Evolutionary conservation across 2,113 vertebrate species (phyloP).

Genomic region (Tetraodon nigroviridis): DNA sequence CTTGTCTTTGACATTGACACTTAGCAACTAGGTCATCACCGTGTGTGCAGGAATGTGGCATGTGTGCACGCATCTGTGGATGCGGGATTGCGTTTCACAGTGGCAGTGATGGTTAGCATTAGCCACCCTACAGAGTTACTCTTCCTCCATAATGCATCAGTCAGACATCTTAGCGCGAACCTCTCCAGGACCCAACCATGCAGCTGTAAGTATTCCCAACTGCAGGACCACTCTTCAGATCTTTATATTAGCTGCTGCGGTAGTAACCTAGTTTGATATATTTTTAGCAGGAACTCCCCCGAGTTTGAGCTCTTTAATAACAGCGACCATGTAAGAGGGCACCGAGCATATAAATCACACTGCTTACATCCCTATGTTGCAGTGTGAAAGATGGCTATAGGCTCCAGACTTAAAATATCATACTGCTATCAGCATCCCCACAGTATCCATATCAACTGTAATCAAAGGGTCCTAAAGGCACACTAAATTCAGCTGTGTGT

Average conservation of each 20-base stretch:
- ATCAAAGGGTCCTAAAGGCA: too few species aligned
- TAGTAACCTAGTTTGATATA: slow-evolving; percentile 62
- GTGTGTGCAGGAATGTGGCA: slow-evolving; percentile 6
- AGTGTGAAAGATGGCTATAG: slow-evolving; percentile 42
- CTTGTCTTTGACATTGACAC: slow-evolving; percentile 46
- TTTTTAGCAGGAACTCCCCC: slow-evolving; percentile 59
- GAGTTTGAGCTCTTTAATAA: slow-evolving; percentile 56
- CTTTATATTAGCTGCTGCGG: slow-evolving; percentile 36
- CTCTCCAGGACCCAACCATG: slow-evolving; percentile 8
- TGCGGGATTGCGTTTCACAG: slow-evolving; percentile 54
- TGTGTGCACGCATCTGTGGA: slow-evolving; percentile 5
- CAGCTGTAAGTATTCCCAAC: slow-evolving; percentile 19
- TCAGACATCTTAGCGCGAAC: slow-evolving; percentile 6
- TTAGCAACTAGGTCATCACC: slow-evolving; percentile 34
- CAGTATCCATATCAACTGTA: too few species aligned
- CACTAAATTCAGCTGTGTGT: too few species aligned
- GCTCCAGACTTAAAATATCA: slow-evolving; percentile 42
- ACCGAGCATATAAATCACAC: slow-evolving; percentile 50
- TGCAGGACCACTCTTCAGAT: slow-evolving; percentile 24
- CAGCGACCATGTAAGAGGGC: slow-evolving; percentile 39
- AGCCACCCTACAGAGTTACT: slow-evolving; percentile 50
- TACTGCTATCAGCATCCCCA: background rate
- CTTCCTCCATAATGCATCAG: slow-evolving; percentile 66
- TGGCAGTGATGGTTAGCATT: slow-evolving; percentile 34
- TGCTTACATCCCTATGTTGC: slow-evolving; percentile 32